Percentiles rank a stretch among this genome's conserved stretches.
phyloP scores from a whole-genome alignment of 2,797 vertebrate genomes.

The Pseudochaenichthys georgianus region DNA sequence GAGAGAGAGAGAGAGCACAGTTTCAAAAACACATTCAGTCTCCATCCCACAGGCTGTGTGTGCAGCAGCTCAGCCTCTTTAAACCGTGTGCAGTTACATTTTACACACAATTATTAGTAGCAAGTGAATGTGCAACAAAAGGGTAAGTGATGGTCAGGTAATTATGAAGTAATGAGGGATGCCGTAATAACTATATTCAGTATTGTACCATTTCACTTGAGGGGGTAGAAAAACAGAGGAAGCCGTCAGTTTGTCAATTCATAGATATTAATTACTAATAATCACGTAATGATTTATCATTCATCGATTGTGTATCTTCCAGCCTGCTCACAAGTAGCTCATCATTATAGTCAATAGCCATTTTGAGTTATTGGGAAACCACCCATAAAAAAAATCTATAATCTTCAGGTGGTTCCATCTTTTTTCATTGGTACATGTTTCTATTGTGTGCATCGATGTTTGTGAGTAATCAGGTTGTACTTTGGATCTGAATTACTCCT shows the following conservation, averaged over 20 bases:
- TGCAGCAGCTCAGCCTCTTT: slow-evolving; percentile 8
- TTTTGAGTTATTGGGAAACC: background rate
- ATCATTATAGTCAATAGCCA: background rate
- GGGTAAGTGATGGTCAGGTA: background rate
- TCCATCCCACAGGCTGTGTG: background rate
- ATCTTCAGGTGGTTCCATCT: background rate
- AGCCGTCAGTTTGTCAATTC: background rate
- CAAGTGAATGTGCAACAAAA: background rate
- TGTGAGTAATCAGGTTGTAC: slow-evolving; percentile 40
- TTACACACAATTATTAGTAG: background rate
- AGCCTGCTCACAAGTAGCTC: background rate
- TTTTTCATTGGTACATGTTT: background rate
- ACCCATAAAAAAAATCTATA: background rate
- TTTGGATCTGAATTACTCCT: slow-evolving; percentile 50
- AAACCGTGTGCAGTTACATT: background rate
- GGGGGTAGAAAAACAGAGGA: background rate
- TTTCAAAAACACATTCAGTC: slow-evolving; percentile 12
- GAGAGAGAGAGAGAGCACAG: background rate
- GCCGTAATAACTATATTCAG: background rate
- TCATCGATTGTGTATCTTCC: background rate
- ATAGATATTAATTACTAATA: background rate
- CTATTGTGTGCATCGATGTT: slow-evolving; percentile 11
- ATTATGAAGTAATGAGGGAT: background rate
- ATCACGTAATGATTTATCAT: background rate
- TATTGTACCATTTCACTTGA: background rate